A percentile compares a stretch with the other conserved stretches of the same genome.
Evolutionary conservation across 2,797 vertebrate species (phyloP).

Genomic region (Lycodopsis pacificus): DNA sequence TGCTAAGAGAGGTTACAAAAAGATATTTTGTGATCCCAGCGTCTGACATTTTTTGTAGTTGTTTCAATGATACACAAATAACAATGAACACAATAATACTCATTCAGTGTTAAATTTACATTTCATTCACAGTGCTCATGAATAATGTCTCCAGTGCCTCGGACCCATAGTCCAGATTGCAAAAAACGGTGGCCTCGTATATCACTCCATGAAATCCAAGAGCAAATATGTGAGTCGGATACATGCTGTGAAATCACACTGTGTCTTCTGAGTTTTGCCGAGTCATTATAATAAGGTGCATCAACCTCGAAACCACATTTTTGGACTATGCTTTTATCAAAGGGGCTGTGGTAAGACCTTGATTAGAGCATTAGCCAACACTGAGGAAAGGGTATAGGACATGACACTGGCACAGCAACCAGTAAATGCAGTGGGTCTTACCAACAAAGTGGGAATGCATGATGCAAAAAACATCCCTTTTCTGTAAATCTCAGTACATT

Average conservation of each 20-base stretch:
- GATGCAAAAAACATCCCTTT: neutral
- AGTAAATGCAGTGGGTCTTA: neutral
- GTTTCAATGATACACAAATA: neutral
- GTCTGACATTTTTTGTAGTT: neutral
- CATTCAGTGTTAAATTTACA: neutral
- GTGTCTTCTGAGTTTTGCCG: neutral
- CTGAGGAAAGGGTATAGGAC: neutral
- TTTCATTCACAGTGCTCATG: neutral
- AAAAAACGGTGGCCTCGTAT: constrained; percentile 9
- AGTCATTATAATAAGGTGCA: neutral
- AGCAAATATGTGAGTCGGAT: neutral
- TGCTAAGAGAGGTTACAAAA: neutral
- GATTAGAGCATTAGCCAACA: constrained; percentile 12
- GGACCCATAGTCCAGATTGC: constrained; percentile 33
- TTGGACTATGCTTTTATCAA: constrained; percentile 13
- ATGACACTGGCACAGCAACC: neutral
- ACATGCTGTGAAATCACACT: neutral
- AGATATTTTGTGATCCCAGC: neutral
- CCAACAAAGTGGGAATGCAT: neutral
- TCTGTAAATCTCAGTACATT: neutral
- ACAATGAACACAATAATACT: neutral
- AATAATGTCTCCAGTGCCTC: neutral
- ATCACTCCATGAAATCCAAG: constrained; percentile 1
- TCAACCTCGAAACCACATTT: neutral
- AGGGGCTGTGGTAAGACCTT: constrained; percentile 3